Evolutionary conservation across 64 coral and sea anemone species (phyloP).

Genomic region (Montipora capricornis): DNA sequence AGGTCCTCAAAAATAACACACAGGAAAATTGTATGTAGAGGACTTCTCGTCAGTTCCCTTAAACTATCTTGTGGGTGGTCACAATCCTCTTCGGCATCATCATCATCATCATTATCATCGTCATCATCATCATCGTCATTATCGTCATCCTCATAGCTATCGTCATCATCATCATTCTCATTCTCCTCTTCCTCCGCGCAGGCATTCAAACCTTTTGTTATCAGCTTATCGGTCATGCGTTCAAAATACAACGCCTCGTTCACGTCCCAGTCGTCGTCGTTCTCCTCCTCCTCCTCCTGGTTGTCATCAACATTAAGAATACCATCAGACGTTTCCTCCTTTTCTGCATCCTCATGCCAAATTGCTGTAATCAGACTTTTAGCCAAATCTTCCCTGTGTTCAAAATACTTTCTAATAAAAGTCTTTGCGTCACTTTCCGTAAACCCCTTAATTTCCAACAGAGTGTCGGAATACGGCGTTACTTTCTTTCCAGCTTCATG

Average conservation of each 20-base stretch:
- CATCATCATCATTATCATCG: too few relatives aligned
- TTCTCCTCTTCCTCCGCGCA: neutral
- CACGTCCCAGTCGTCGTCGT: neutral
- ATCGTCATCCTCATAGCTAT: neutral
- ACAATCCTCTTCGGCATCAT: neutral
- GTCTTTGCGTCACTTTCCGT: neutral
- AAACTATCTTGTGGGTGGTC: neutral
- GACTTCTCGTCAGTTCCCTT: neutral
- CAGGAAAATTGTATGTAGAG: neutral
- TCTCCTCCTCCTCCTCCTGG: neutral
- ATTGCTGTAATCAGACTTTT: neutral
- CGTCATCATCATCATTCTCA: neutral
- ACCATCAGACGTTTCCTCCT: neutral
- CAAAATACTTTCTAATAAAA: conserved; percentile 4
- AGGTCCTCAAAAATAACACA: conserved; percentile 30
- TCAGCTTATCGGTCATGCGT: neutral
- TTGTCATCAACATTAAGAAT: neutral
- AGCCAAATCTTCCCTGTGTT: neutral
- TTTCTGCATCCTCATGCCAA: neutral
- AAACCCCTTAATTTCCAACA: conserved; percentile 15
- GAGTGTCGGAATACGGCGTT: neutral
- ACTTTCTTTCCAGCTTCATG: neutral
- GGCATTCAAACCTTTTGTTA: neutral
- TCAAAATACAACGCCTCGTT: neutral
- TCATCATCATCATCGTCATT: neutral